Evolutionary conservation across 37 sponge, comb jelly and placozoan species (phyloP).

Genomic region (Halisarca cf. caerulea): DNA sequence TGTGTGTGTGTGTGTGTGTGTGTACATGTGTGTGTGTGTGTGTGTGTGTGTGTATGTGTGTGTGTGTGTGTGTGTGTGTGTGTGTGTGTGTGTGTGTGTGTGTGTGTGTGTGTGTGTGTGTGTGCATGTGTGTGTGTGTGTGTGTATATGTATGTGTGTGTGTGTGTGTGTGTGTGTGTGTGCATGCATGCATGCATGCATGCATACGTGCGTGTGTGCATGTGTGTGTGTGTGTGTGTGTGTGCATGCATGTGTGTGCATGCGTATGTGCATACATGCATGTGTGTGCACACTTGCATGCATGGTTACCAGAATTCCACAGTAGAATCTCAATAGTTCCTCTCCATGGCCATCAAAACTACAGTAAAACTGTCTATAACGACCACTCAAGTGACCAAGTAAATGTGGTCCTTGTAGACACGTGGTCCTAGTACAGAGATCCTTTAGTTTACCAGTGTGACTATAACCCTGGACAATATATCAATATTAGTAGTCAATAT

Average conservation of each 20-base stretch:
- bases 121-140: conserved; percentile 57
- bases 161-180: conserved; percentile 55
- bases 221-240: conserved; percentile 43
- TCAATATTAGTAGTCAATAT: too few relatives aligned
- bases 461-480: too few relatives aligned
- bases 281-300: too few relatives aligned
- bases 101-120: conserved; percentile 52
- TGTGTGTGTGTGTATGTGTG: conserved; percentile 55
- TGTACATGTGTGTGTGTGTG: conserved; percentile 48
- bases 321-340: too few relatives aligned
- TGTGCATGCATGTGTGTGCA: conserved; percentile 40
- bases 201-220: conserved; percentile 49
- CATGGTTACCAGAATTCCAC: too few relatives aligned
- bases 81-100: conserved; percentile 56
- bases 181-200: conserved; percentile 47
- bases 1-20: conserved; percentile 11
- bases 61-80: conserved; percentile 62
- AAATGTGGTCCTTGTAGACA: too few relatives aligned
- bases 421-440: too few relatives aligned
- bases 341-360: too few relatives aligned
- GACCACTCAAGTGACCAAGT: too few relatives aligned
- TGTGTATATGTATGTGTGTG: conserved; percentile 56
- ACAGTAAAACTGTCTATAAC: too few relatives aligned
- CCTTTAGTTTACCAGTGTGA: too few relatives aligned
- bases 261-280: conserved; percentile 40